Evolutionary conservation across 2,888 invertebrate genomes (phyloP).

Genomic region (Lasioglossum pauxillum): DNA sequence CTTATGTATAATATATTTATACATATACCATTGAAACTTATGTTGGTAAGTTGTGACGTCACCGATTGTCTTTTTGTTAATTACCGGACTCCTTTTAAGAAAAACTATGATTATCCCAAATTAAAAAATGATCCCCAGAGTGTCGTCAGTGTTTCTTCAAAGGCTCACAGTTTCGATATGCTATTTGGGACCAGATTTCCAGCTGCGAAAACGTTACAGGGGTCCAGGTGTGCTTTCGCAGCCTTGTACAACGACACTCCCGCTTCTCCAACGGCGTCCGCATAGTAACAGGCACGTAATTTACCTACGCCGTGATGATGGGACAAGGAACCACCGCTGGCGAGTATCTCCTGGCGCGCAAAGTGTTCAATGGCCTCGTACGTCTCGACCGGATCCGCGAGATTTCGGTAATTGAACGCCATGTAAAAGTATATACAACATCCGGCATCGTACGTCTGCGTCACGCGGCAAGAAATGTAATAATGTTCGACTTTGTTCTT

Average conservation of each 20-base stretch:
- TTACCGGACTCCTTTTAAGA: slow-evolving; percentile 42
- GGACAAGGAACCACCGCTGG: slow-evolving; percentile 95
- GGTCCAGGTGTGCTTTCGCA: slow-evolving; percentile 95
- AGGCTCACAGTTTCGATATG: slow-evolving; percentile 67
- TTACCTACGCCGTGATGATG: slow-evolving; percentile 99
- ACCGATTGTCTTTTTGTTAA: slow-evolving; percentile 40
- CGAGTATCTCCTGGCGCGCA: slow-evolving; percentile 96
- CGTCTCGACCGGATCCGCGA: slow-evolving; percentile 89
- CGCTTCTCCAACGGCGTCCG: slow-evolving; percentile 92
- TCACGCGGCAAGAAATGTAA: slow-evolving; percentile 93
- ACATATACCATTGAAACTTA: slow-evolving; percentile 39
- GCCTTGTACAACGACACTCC: slow-evolving; percentile 92
- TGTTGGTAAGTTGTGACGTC: slow-evolving; percentile 49
- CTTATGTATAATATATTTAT: slow-evolving; percentile 21
- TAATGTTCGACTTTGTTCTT: slow-evolving; percentile 87
- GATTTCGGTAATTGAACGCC: slow-evolving; percentile 89
- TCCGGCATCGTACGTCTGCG: slow-evolving; percentile 98
- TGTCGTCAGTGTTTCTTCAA: not conserved
- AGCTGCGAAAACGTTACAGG: slow-evolving; percentile 96
- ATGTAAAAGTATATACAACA: slow-evolving; percentile 98
- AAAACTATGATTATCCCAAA: slow-evolving; percentile 15
- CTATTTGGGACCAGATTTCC: slow-evolving; percentile 88
- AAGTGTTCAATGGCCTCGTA: slow-evolving; percentile 95
- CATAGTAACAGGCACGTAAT: slow-evolving; percentile 94
- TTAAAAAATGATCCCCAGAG: slow-evolving; percentile 20